Evolutionary conservation across 1,140 invertebrate species (phyloP).

Genomic region (Ips nitidus): DNA sequence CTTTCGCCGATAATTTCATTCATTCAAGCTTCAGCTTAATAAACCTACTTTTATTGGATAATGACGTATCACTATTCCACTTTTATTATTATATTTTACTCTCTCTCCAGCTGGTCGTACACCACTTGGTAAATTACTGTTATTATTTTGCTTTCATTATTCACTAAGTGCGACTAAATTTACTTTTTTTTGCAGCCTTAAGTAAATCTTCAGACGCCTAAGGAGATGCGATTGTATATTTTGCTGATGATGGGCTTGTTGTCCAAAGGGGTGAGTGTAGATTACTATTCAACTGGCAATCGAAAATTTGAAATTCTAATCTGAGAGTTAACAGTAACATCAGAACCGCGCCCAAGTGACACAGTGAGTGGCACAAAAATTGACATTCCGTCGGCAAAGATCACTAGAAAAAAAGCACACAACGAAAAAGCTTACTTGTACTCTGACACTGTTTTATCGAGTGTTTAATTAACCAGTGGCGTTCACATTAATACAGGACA

Average conservation of each 20-base stretch:
- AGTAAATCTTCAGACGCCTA: not conserved
- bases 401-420: slow-evolving; percentile 1
- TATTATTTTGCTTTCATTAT: not conserved
- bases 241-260: slow-evolving; percentile 55
- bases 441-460: slow-evolving; percentile 17
- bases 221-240: slow-evolving; percentile 55
- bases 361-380: slow-evolving; percentile 15
- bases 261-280: slow-evolving; percentile 55
- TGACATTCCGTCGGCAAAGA: slow-evolving; percentile 14
- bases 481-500: not conserved
- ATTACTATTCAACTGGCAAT: not conserved
- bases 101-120: not conserved
- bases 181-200: slow-evolving; percentile 7
- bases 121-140: not conserved
- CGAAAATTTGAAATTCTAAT: slow-evolving; percentile 13
- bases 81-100: not conserved
- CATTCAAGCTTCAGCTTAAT: not conserved
- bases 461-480: slow-evolving; percentile 14
- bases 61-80: not conserved
- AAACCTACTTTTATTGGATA: not conserved
- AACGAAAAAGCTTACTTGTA: slow-evolving; percentile 8
- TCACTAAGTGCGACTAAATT: not conserved
- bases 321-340: slow-evolving; percentile 8
- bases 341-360: slow-evolving; percentile 6
- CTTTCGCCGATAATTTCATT: too few species aligned